Evolutionary conservation across 2,797 vertebrate genomes (phyloP), one percentile per base, ranked within the genome.

Genomic region (Pangasius krempfi): DNA sequence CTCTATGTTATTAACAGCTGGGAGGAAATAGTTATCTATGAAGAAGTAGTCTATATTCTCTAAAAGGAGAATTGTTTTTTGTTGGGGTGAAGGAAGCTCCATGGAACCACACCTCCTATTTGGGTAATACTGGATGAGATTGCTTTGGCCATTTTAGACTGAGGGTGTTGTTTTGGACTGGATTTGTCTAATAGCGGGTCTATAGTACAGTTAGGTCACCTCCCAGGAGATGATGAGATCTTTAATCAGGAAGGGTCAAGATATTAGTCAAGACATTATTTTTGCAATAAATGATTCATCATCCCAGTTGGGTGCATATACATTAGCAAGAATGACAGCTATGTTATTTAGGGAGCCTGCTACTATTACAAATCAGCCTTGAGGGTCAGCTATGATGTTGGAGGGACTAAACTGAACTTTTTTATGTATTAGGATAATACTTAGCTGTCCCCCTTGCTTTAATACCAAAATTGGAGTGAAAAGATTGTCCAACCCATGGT

Each of bases 251-350:
- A 2, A 88, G 27, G 4, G 14, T 44, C 40, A 44, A 44, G 40
- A 44, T 44, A 44, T 44, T 44, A 44, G 40, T 44, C 40, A 12
- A 9, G 84, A 85, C 0, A 85, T 9, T 2, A 88, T 10, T 22
- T 62, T 86, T 8, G 18, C 44, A 50, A 68, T 47, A 33, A 88
- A 88, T 3, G 18, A 22, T 10, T 25, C 68, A 66, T 88, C 70
- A 86, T 88, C 87, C 66, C 83, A 90, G 58, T 90, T 90, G 1
- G 75, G 83, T 1, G 75, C 87, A 60, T 90, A 88, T 8, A 86
- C 20, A 64, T 87, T 81, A 1, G 64, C 81, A 37, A 90, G 54
- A 14, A 85, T 22, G 1, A 88, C 64, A 62, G 86, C 54, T 5
- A 27, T 81, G 1, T 73, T 18, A 40, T 16, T 85, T 1, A 90